phyloP scores from a whole-genome alignment of 2,797 vertebrate genomes.

The Pipistrellus kuhlii region DNA sequence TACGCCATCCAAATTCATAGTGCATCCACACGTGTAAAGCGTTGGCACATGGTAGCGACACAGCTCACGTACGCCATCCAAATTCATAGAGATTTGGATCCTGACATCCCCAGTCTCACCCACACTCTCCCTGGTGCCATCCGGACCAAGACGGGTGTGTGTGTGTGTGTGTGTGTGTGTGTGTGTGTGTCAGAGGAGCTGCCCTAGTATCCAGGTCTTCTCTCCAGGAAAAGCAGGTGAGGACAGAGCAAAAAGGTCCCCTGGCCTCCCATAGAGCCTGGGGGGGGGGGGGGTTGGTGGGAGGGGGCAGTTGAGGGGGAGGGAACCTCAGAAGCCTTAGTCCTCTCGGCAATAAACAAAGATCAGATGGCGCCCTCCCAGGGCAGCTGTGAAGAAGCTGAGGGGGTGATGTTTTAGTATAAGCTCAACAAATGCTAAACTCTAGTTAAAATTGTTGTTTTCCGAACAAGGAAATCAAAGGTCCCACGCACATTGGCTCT shows the following conservation, averaged over 20 bases:
- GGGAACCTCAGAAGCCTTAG: neutral
- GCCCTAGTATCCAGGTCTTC: neutral
- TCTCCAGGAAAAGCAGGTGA: neutral
- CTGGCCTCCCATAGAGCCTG: neutral
- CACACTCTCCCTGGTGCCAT: no score
- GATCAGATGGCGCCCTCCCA: neutral
- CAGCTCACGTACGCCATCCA: rapidly evolving
- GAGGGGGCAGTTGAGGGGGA: no score
- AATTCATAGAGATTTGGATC: neutral
- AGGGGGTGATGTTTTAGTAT: neutral
- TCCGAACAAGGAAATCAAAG: neutral
- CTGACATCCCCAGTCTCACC: neutral
- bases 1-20: no score
- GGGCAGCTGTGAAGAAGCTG: neutral
- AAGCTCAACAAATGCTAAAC: neutral
- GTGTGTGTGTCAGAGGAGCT: neutral
- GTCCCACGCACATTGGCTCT: neutral
- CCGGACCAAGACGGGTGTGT: neutral
- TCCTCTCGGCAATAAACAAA: neutral
- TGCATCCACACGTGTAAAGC: neutral
- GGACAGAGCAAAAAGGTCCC: neutral
- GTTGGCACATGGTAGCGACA: rapidly evolving
- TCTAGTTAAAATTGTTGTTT: neutral
- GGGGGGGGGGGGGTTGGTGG: neutral
- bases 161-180: neutral